A percentile compares a stretch with the other conserved stretches of the same genome.
phyloP scores from a whole-genome alignment of 2,113 vertebrate genomes.

The Tychaedon coryphoeus region DNA sequence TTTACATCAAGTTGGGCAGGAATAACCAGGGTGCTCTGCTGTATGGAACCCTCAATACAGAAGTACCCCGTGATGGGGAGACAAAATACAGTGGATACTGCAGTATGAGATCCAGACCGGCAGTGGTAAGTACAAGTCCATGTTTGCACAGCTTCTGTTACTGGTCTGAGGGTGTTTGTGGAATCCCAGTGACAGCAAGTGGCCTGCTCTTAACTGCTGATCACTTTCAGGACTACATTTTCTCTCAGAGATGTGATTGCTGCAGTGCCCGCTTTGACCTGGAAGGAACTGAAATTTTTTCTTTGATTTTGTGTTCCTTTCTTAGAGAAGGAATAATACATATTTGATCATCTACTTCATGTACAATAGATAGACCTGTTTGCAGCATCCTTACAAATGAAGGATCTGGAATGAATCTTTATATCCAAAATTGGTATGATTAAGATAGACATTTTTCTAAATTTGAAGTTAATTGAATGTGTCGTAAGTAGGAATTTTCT shows the following conservation, averaged over 20 bases:
- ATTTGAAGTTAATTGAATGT: neutral
- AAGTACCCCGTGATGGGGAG: constrained; percentile 84
- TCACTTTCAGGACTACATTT: neutral
- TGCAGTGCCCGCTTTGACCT: neutral
- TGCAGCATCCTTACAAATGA: neutral
- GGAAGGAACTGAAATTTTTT: neutral
- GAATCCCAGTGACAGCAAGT: neutral
- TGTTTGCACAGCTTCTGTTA: neutral
- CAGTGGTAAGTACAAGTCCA: constrained; percentile 73
- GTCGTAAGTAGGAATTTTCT: neutral
- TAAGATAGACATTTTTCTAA: neutral
- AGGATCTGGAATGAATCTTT: neutral
- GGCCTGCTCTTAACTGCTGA: neutral
- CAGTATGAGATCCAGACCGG: constrained; percentile 77
- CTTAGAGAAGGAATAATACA: neutral
- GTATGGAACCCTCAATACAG: constrained; percentile 81
- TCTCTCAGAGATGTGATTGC: neutral
- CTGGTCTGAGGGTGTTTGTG: neutral
- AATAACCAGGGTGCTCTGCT: constrained; percentile 84
- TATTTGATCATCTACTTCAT: neutral
- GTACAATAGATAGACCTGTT: neutral
- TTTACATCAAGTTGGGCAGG: constrained; percentile 79
- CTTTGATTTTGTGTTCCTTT: neutral
- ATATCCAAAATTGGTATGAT: neutral
- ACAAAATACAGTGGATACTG: constrained; percentile 92